Conservation (phyloP, 1,140 invertebrate species). For the Ridgeia piscesae region DNA sequence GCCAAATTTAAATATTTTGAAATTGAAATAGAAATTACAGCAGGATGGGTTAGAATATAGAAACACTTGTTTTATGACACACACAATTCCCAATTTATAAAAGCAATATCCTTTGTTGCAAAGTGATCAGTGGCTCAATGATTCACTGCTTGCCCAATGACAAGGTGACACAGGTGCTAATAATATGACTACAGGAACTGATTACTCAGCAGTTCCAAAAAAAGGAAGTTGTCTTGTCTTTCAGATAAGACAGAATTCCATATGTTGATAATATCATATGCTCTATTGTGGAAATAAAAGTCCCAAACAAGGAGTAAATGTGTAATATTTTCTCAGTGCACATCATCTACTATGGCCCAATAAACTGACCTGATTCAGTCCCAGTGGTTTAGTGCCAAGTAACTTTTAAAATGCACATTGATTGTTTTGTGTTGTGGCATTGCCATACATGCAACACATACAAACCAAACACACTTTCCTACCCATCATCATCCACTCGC, state of each 20-base stretch:
- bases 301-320: neutral
- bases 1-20: too few relatives aligned
- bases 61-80: slow-evolving; percentile 2
- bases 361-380: too few relatives aligned
- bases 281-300: neutral
- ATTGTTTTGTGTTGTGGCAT: too few relatives aligned
- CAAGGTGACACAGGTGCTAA: neutral
- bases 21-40: too few relatives aligned
- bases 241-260: neutral
- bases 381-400: too few relatives aligned
- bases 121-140: neutral
- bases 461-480: too few relatives aligned
- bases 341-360: neutral
- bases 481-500: too few relatives aligned
- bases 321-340: neutral
- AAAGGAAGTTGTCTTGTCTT: neutral
- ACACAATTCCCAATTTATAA: slow-evolving; percentile 8
- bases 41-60: neutral
- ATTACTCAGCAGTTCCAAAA: too few relatives aligned
- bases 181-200: too few relatives aligned
- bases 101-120: neutral
- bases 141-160: neutral
- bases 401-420: too few relatives aligned
- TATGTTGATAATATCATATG: neutral
- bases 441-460: too few relatives aligned